Base-by-base conservation (phyloP, 2,113 vertebrate genomes). In the Turnix velox region DNA sequence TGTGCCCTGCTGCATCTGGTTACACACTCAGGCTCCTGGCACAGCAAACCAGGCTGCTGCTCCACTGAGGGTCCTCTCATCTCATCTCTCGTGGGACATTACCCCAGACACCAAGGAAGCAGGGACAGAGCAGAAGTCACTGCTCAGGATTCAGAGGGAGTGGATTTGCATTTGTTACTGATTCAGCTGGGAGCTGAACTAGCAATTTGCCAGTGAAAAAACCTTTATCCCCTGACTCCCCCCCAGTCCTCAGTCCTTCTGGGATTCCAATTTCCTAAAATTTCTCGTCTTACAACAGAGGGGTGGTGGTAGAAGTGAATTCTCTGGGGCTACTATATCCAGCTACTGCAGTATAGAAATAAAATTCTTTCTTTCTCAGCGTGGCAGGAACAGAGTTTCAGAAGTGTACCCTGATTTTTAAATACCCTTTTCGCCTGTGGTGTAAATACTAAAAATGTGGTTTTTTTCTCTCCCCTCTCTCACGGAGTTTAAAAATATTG, bases 401-500 rank as follows among this genome's bases (percentile, higher is more conserved):
- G 72, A 93, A 93, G 84, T 90, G 85, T 78, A 94, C 59, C 83
- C 93, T 92, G 88, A 24, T 95, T 95, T 93, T 96, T 95, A 96
- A 97, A 96, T 97, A 95, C 95, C 83, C 94, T 79, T 67, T 55
- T 92, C 2, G 92, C 77, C 12, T 88, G 85, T 91, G 91, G 91
- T 96, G 88, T 93, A 94, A 96, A 94, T 96, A 94, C 93, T 69
- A 79, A 94, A 94, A 94, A 84, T 31, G 71, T 88, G 90, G n/a
- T n/a, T 5, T 68, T 87, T 81, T 76, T 63, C 85, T 85, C 43
- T 6, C n/a, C 88, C 65, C 35, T 76, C 74, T 39, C 59, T 92
- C 93, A 87, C 1, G 0, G 91, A 92, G 90, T 92, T 95, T 95
- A 95, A 96, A 95, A 96, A 95, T 97, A 97, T 96, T 93, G 19